Conservation (phyloP, 2,797 vertebrate species). For the Channallabes apus region DNA sequence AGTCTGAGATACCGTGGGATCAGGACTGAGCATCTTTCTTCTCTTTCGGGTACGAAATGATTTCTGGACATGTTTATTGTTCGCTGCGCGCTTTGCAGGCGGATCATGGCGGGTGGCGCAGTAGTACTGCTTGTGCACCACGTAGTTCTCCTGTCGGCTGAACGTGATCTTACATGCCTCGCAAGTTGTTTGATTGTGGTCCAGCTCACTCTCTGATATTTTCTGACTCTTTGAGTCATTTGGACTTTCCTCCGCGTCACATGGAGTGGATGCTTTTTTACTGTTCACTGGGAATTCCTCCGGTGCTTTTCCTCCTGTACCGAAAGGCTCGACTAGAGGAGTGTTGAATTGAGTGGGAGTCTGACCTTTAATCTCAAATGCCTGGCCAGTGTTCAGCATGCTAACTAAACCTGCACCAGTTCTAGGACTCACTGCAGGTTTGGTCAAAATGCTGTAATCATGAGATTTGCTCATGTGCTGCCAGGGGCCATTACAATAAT, state of each 20-base stretch:
- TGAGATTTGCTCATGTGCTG: conserved; percentile 81
- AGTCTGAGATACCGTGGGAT: conserved; percentile 53
- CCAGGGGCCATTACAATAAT: conserved; percentile 86
- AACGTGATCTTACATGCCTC: conserved; percentile 89
- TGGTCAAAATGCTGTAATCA: conserved; percentile 60
- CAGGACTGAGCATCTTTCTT: conserved; percentile 80
- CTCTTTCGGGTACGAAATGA: conserved; percentile 81
- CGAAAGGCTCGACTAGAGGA: conserved; percentile 76
- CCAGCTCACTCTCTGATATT: conserved; percentile 71
- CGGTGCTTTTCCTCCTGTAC: conserved; percentile 72
- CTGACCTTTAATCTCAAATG: conserved; percentile 72
- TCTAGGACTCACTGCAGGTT: conserved; percentile 78
- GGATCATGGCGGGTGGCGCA: conserved; percentile 86
- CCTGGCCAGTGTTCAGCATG: conserved; percentile 72
- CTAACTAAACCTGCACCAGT: conserved; percentile 71
- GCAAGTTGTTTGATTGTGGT: conserved; percentile 82
- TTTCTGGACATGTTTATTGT: conserved; percentile 81
- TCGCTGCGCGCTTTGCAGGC: conserved; percentile 75
- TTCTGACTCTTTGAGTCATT: conserved; percentile 75
- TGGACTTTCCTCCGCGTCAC: conserved; percentile 71
- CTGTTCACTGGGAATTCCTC: conserved; percentile 74
- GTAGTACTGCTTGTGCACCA: conserved; percentile 89
- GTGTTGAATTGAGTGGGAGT: conserved; percentile 76
- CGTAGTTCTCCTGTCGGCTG: conserved; percentile 83
- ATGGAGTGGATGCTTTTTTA: conserved; percentile 72